Evolutionary conservation across 2,888 invertebrate genomes (phyloP), one percentile per base, ranked within the genome.

Genomic region (Brachyopa scutellaris): DNA sequence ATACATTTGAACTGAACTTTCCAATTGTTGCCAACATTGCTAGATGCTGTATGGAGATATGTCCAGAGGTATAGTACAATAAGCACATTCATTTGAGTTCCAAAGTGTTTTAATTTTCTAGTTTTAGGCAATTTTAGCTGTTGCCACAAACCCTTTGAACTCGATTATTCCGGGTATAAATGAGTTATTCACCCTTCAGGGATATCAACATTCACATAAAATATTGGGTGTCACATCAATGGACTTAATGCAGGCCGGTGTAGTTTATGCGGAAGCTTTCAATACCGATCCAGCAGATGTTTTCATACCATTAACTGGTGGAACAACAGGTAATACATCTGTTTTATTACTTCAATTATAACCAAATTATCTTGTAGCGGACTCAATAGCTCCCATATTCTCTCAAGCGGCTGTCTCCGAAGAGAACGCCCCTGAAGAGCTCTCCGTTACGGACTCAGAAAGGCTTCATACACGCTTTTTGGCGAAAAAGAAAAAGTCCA

Each of bases 231-330:
- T 85, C n/a, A 84, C 85, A n/a, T 8, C 82, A 2, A 38, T 78
- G 53, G 85, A 85, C 9, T n/a, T 61, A 6, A 84, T 85, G 76
- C 72, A 83, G 4, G 85, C 85, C 1, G 51, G 78, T n/a, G 38
- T 76, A 2, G 62, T 78, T 0, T 85, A 78, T 47, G 84, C 84
- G 0, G 45, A 84, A 3, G 47, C 55, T 17, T 62, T 73, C 11
- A 64, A 73, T 13, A 36, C 66, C n/a, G 76, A 85, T 21, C 83
- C 80, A 6, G 40, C 26, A 2, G 85, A 85, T 33, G 84, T 85
- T 5, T 85, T 83, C 23, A 80, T 85, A 19, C 84, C 85, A 7
- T 15, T 85, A n/a, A 77, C 70, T 0, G 85, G 85, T 1, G 85
- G 85, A 47, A 85, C 85, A n/a, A 82, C 84, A 13, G 11, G 85